phyloP scores from a whole-genome alignment of 2,888 invertebrate species.

The Pristionchus japonicus region DNA sequence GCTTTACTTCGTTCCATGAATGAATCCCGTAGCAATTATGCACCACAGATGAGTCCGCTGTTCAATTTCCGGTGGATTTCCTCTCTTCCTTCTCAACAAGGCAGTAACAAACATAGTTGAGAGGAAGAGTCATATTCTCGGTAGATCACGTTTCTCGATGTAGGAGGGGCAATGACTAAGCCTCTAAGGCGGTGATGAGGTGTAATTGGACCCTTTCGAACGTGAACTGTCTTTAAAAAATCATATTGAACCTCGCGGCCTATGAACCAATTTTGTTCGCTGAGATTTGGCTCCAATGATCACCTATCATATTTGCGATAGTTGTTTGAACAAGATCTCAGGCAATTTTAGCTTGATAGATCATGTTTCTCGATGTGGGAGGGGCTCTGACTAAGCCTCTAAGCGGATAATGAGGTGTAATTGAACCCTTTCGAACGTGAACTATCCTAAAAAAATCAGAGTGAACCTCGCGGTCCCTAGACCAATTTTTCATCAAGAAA shows the following conservation, averaged over 20 bases:
- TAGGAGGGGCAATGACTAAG: background rate
- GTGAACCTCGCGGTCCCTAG: too few species aligned
- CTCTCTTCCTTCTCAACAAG: background rate
- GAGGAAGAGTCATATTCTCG: background rate
- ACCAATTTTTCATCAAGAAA: too few species aligned
- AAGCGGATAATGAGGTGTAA: background rate
- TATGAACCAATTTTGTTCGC: too few species aligned
- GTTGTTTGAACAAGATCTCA: too few species aligned
- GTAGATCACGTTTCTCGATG: background rate
- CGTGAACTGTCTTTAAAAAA: too few species aligned
- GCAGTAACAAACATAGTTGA: background rate
- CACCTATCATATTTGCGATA: too few species aligned
- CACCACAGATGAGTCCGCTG: background rate
- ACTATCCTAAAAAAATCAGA: too few species aligned
- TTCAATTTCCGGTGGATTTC: background rate
- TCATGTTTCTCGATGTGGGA: background rate
- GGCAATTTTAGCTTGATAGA: too few species aligned
- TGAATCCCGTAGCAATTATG: too few species aligned
- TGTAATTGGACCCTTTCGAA: background rate
- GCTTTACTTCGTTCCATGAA: too few species aligned
- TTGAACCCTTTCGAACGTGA: background rate
- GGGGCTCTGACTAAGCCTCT: background rate
- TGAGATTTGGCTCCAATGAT: too few species aligned
- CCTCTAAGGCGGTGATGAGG: background rate
- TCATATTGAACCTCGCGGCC: too few species aligned